phyloP scores from a whole-genome alignment of 2,113 vertebrate genomes.

The Corythaeola cristata region DNA sequence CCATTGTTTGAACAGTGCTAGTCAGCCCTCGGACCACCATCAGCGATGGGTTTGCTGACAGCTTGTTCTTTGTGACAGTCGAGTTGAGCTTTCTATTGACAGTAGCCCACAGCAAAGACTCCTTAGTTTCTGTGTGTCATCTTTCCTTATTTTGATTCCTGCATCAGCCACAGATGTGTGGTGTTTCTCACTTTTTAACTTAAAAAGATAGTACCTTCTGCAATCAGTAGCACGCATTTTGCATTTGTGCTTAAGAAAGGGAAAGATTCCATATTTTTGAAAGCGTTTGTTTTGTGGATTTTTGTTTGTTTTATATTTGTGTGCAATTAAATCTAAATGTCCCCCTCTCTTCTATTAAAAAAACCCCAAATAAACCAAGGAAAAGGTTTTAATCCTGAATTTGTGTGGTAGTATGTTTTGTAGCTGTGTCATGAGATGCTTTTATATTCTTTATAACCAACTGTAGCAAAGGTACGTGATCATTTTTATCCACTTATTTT shows the following conservation, averaged over 20 bases:
- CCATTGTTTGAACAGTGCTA: conserved; percentile 6
- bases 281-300: neutral
- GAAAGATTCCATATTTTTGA: neutral
- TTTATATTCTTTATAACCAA: neutral
- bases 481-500: neutral
- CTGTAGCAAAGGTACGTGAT: neutral
- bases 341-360: neutral
- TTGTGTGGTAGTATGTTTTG: neutral
- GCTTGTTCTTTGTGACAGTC: neutral
- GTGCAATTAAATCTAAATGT: neutral
- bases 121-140: neutral
- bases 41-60: neutral
- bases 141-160: neutral
- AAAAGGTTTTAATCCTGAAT: neutral
- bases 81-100: neutral
- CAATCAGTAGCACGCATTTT: neutral
- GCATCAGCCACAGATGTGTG: neutral
- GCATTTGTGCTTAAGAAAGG: neutral
- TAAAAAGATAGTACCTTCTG: neutral
- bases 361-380: neutral
- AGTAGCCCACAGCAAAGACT: conserved; percentile 1
- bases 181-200: neutral
- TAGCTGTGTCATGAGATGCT: neutral
- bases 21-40: neutral
- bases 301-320: neutral